These are phyloP conservation scores for Callitettix versicolor DNA, from an alignment of 1,140 invertebrate genomes.

Conservation along the genomic window DNA sequence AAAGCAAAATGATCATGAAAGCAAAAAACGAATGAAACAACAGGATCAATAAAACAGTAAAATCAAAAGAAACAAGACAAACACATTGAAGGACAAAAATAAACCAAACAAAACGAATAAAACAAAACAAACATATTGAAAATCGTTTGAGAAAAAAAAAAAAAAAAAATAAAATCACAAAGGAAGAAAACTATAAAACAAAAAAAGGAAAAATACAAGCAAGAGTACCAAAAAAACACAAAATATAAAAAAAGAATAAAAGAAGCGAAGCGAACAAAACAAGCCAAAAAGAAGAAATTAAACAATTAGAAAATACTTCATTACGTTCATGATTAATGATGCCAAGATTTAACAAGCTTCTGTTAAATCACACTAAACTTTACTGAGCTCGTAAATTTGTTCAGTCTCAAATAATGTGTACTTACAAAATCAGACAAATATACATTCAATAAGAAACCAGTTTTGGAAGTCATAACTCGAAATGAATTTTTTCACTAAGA, in stretches of 20 bases:
- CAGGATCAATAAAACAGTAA: neutral
- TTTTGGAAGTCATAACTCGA: no score
- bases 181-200: neutral
- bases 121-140: neutral
- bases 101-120: neutral
- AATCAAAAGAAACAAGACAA: neutral
- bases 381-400: no score
- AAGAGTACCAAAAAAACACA: neutral
- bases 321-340: no score
- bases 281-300: neutral
- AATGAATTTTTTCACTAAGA: no score
- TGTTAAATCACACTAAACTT: no score
- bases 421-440: no score
- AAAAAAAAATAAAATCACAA: neutral
- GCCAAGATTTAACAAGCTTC: no score
- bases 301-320: neutral
- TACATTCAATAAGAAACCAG: no score
- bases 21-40: neutral
- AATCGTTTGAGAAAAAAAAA: neutral
- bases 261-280: neutral
- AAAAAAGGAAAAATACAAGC: neutral
- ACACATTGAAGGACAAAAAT: neutral
- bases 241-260: neutral
- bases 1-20: neutral
- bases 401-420: no score